Evolutionary conservation across 2,888 invertebrate genomes (phyloP), one percentile per base, ranked within the genome.

Genomic region (Colostygia pectinataria): DNA sequence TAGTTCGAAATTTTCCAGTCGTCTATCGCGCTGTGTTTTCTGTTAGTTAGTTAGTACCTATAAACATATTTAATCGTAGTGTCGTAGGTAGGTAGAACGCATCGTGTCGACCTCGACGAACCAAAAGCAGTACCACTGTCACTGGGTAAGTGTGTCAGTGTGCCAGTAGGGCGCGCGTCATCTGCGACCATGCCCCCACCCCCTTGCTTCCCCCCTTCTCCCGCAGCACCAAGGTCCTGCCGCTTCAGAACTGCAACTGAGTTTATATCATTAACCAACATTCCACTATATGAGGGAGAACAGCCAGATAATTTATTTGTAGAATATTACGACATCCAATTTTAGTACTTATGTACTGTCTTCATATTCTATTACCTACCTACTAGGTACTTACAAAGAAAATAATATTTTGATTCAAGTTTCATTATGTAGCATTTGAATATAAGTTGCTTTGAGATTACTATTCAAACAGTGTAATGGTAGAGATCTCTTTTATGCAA

Each of bases 71-170:
- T 53, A 45, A 47, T 53, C 45, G 51, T 48, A 56, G 56, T 50
- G 45, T 51, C 34, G 53, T 48, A 57, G 54, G 76, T 81, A 81
- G 83, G 80, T 84, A 83, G 79, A 82, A 85, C 81, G 82, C 79
- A 80, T 82, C 72, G 71, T 63, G 68, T 56, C 77, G 89, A 83
- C 89, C 89, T 89, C 88, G 88, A 49, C 87, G 77, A 66, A 84
- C 86, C 84, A 84, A 88, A 88, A 88, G 87, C 81, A 89, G 89
- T 88, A 81, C 85, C 90, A 90, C 86, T 89, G 90, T 88, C 90
- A 90, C 77, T 89, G 71, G 90, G 90, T 88, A 88, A 90, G 83
- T 90, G 87, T 87, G 90, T 87, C 86, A 90, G 85, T 90, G 78
- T 78, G 90, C 77, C 87, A 90, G 87, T 90, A 72, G 90, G 90